These are phyloP conservation scores for Phainopepla nitens DNA, from an alignment of 2,113 vertebrate genomes.

Conservation along the genomic window DNA sequence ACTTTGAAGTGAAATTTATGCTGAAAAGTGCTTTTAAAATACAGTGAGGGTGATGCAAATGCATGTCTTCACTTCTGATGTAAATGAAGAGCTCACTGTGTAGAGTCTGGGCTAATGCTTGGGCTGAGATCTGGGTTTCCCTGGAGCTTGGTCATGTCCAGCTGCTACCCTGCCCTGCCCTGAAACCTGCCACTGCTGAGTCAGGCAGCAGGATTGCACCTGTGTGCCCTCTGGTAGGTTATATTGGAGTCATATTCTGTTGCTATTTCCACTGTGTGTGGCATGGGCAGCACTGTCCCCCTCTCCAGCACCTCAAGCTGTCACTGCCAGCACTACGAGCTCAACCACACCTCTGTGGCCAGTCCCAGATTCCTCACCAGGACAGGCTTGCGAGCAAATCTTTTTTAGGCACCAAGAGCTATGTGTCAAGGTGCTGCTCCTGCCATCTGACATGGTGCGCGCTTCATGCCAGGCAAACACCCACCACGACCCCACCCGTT, in stretches of 20 bases:
- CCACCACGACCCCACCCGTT: rapidly evolving
- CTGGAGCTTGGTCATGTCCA: not conserved
- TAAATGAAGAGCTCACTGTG: not conserved
- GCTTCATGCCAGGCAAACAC: rapidly evolving
- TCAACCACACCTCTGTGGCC: rapidly evolving
- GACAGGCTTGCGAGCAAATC: no score
- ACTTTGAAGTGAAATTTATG: conserved; percentile 13
- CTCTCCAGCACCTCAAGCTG: not conserved
- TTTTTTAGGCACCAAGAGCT: not conserved
- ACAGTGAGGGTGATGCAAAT: not conserved
- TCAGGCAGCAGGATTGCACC: not conserved
- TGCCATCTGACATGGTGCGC: rapidly evolving
- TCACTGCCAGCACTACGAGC: rapidly evolving
- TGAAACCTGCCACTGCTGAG: rapidly evolving
- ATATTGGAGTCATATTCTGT: rapidly evolving
- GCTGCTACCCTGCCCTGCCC: not conserved
- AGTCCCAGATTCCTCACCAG: rapidly evolving
- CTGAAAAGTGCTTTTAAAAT: not conserved
- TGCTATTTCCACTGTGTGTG: not conserved
- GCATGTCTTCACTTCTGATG: not conserved
- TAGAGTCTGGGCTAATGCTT: not conserved
- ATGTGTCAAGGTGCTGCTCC: rapidly evolving
- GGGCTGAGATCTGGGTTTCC: not conserved
- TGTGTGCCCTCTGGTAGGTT: rapidly evolving
- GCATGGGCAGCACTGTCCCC: rapidly evolving